Base-by-base conservation (phyloP, 1,140 invertebrate genomes). In the Charaxes varanes region DNA sequence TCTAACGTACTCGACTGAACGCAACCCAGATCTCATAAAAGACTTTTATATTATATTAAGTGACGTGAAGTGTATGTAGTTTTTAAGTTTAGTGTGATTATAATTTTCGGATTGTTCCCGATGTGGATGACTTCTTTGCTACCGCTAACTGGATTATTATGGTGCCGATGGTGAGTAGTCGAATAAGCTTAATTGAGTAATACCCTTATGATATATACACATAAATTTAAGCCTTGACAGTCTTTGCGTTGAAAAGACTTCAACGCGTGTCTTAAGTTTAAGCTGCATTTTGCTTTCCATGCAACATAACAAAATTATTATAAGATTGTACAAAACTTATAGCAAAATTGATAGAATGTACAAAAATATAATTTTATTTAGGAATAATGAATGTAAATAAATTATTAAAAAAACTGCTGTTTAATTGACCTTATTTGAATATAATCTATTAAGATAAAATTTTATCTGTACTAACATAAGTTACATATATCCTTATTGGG, bases 21-120 rank as follows among this genome's bases (percentile, higher is more conserved):
- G 78, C 60, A 82, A 82, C 76, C 45, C 63, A 73, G 78, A 82
- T 82, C 78, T 82, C 76, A 82, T 43, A 61, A 54, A 82, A 82
- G 78, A 82, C 78, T 82, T 77, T 74, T 73, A 69, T 67, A 69
- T 70, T 62, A 59, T 64, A 54, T 78, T 81, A 69, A 81, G 74
- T 82, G 72, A 72, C 69, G 71, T 76, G 71, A 62, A 46, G 65
- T 70, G 74, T 69, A 66, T 54, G 55, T 56, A n/a, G 61, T 63
- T 72, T 61, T 73, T 72, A 70, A 71, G 68, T 77, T 60, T 60
- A 69, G 73, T 80, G 76, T n/a, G n/a, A n/a, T n/a, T n/a, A n/a
- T n/a, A 65, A 57, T 53, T 51, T 68, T 61, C 47, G 67, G 67
- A 66, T 68, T 67, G 61, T 63, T 47, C 51, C 41, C 61, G 47